A percentile compares a stretch with the other conserved stretches of the same genome.
Conservation (phyloP, 2,888 invertebrate species). For the Polymixis lichenea region DNA sequence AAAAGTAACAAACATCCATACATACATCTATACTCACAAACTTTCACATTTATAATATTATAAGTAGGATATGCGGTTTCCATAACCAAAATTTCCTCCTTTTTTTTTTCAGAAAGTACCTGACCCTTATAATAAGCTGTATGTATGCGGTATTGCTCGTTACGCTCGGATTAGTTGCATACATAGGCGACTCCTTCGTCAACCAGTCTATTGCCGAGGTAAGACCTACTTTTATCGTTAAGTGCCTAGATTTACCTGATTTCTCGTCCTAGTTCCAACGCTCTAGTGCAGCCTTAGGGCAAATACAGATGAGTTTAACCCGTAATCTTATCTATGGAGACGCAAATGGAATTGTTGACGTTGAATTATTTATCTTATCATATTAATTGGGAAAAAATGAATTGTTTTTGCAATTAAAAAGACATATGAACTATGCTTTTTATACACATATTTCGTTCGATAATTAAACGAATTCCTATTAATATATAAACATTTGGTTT, state of each 20-base stretch:
- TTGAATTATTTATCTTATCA: conserved; percentile 7
- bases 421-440: not conserved
- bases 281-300: conserved; percentile 17
- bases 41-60: too few relatives aligned
- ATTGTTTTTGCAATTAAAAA: not conserved
- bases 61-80: too few relatives aligned
- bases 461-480: not conserved
- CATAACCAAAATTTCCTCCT: too few relatives aligned
- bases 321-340: conserved; percentile 14
- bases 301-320: conserved; percentile 2
- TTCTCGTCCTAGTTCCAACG: conserved; percentile 17
- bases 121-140: conserved; percentile 91
- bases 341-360: not conserved
- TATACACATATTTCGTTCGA: not conserved
- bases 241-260: conserved; percentile 31
- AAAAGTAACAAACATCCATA: too few relatives aligned
- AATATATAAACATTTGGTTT: not conserved
- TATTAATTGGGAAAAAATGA: not conserved
- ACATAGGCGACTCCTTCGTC: conserved; percentile 91
- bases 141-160: conserved; percentile 93
- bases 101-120: conserved; percentile 88
- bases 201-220: conserved; percentile 89
- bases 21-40: too few relatives aligned
- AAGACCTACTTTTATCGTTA: conserved; percentile 65
- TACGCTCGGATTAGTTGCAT: conserved; percentile 92